Conservation (phyloP, 2,797 vertebrate species). For the Lacerta viridis region DNA sequence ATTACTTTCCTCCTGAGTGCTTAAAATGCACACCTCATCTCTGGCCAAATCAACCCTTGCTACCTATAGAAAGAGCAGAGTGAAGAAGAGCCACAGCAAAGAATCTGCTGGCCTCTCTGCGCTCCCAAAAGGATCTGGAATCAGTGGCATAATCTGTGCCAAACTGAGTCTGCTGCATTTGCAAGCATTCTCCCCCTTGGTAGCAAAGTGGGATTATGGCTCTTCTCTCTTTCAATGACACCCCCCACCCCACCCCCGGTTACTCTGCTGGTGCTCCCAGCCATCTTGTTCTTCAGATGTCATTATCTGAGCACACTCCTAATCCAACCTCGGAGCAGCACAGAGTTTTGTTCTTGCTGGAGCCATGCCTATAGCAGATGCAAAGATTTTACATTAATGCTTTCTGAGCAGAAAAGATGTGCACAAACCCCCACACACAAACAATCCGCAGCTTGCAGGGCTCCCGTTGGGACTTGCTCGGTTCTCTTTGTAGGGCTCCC, state of each 20-base stretch:
- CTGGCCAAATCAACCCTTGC: fast-evolving
- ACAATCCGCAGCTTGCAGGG: constrained; percentile 51
- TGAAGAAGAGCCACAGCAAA: fast-evolving
- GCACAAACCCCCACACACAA: fast-evolving
- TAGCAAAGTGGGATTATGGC: constrained; percentile 58
- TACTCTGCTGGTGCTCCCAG: constrained; percentile 49
- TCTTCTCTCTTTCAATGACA: constrained; percentile 58
- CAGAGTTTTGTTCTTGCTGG: constrained; percentile 55
- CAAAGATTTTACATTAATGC: constrained; percentile 66
- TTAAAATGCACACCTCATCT: not conserved
- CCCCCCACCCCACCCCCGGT: not conserved
- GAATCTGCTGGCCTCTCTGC: not conserved
- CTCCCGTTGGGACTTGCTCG: constrained; percentile 82
- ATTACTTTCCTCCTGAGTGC: not conserved
- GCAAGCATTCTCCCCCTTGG: constrained; percentile 84
- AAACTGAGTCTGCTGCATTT: constrained; percentile 70
- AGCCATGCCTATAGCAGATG: constrained; percentile 63
- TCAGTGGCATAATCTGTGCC: constrained; percentile 5
- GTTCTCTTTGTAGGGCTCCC: constrained; percentile 76
- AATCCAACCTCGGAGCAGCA: constrained; percentile 47
- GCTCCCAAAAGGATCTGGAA: not conserved
- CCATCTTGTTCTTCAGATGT: constrained; percentile 47
- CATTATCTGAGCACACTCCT: constrained; percentile 52
- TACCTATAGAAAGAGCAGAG: not conserved
- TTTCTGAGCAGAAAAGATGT: constrained; percentile 54